Base-by-base conservation (phyloP, 2,888 invertebrate genomes). In the Epirrhoe alternata region DNA sequence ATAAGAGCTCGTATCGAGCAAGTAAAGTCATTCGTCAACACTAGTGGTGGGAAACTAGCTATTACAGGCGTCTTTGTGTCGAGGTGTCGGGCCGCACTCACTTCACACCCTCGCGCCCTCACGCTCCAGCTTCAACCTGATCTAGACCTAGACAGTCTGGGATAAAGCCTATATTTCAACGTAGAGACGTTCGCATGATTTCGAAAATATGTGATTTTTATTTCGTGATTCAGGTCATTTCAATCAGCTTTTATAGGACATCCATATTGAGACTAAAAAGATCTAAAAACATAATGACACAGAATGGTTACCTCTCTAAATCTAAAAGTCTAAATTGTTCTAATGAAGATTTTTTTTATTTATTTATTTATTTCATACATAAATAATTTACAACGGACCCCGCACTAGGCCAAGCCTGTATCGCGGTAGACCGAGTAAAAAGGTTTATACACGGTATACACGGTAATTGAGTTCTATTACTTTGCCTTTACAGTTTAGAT, bases 31-130 rank as follows among this genome's bases (percentile, higher is more conserved):
- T 68, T 77, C 30, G 75, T 56, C 38, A 42, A 35, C 14, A 57
- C 77, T 85, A 86, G 89, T 82, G 77, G 73, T 78, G 81, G 71
- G 76, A 86, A 88, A 88, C 87, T 89, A 90, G 90, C 89, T 89
- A 85, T 88, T 87, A 87, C 79, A 77, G 74, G 71, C 79, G 78
- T 80, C 90, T 92, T 91, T 92, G 90, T 91, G 82, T 79, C 70
- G 86, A 92, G 92, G 92, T 90, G 92, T 92, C 90, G 90, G 79
- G 72, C 80, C 86, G 86, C 75, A 77, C 76, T 65, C 86, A 77
- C 86, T 86, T 77, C 75, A 74, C 79, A 65, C 82, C 73, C 78
- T 71, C 69, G 30, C 70, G 33, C 56, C 61, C 64, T 70, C 52
- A 54, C 70, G 51, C 35, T 35, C 30, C 8, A 4, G 50, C 42